A percentile compares a stretch with the other conserved stretches of the same genome.
These are phyloP conservation scores for Lacanobia wlatinum DNA, from an alignment of 2,888 invertebrate genomes.

Conservation along the genomic window DNA sequence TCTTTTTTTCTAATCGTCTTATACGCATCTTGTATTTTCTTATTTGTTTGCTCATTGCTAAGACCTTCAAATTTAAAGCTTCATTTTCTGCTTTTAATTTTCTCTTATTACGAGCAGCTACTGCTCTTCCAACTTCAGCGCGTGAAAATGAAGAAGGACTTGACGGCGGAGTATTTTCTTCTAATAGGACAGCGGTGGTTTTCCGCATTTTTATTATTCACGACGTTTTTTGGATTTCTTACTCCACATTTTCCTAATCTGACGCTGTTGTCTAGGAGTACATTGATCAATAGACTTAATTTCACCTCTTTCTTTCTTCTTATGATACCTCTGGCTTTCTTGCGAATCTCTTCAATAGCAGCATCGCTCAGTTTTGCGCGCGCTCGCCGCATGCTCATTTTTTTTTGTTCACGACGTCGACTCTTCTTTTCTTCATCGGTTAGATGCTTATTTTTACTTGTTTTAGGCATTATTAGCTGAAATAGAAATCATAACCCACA, in stretches of 20 bases:
- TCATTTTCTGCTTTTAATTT: conserved; percentile 13
- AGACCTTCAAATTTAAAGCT: not conserved
- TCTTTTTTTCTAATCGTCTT: conserved; percentile 4
- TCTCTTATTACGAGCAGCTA: conserved; percentile 20
- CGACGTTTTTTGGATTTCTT: conserved; percentile 1
- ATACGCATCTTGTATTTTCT: conserved; percentile 13
- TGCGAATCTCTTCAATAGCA: conserved; percentile 23
- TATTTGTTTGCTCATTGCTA: too few species aligned
- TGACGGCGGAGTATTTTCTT: conserved; percentile 5
- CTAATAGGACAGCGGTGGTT: not conserved
- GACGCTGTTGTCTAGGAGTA: conserved; percentile 19
- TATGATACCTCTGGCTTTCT: conserved; percentile 15
- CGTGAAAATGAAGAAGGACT: conserved; percentile 24
- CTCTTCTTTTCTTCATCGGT: conserved; percentile 29
- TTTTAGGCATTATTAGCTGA: conserved; percentile 20
- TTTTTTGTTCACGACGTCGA: conserved; percentile 14
- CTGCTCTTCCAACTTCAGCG: conserved; percentile 10
- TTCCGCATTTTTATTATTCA: conserved; percentile 19
- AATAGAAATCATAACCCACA: conserved; percentile 14
- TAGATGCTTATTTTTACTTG: not conserved
- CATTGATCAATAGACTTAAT: conserved; percentile 11
- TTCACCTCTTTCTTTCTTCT: conserved; percentile 5
- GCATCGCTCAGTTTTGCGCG: conserved; percentile 6
- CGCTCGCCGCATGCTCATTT: conserved; percentile 12
- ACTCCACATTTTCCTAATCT: conserved; percentile 28